Evolutionary conservation across 2,888 invertebrate genomes (phyloP).

Genomic region (Microchrysa polita): DNA sequence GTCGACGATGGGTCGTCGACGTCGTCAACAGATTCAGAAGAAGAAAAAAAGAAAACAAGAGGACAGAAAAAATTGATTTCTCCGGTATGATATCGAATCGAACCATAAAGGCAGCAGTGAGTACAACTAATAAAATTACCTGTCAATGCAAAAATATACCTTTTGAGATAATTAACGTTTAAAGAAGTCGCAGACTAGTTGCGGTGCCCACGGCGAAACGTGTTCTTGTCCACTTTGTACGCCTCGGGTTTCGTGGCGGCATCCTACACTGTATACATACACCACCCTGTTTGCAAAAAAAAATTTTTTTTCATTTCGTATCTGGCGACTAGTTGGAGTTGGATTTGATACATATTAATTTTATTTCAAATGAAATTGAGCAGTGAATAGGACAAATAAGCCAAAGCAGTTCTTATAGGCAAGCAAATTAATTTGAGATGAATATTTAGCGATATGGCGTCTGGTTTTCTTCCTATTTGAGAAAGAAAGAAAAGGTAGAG

Average conservation of each 20-base stretch:
- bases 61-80: constrained; percentile 37
- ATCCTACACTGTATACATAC: constrained; percentile 36
- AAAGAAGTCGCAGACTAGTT: constrained; percentile 50
- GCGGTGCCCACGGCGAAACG: constrained; percentile 48
- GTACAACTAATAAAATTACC: constrained; percentile 50
- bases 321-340: not conserved
- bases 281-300: not conserved
- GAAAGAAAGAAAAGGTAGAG: not conserved
- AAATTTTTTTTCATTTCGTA: not conserved
- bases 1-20: constrained; percentile 17
- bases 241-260: not conserved
- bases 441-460: not conserved
- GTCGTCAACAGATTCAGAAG: constrained; percentile 13
- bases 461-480: too few species aligned
- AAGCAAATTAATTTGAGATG: not conserved
- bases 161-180: constrained; percentile 50
- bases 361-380: constrained; percentile 17
- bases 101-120: constrained; percentile 4
- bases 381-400: constrained; percentile 17
- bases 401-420: constrained; percentile 12
- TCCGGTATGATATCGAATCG: constrained; percentile 22
- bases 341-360: constrained; percentile 27
- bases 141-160: constrained; percentile 50
- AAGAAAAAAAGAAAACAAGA: too few species aligned
- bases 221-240: constrained; percentile 41